Conservation (phyloP, 2,888 invertebrate species). For the Erynnis tages region DNA sequence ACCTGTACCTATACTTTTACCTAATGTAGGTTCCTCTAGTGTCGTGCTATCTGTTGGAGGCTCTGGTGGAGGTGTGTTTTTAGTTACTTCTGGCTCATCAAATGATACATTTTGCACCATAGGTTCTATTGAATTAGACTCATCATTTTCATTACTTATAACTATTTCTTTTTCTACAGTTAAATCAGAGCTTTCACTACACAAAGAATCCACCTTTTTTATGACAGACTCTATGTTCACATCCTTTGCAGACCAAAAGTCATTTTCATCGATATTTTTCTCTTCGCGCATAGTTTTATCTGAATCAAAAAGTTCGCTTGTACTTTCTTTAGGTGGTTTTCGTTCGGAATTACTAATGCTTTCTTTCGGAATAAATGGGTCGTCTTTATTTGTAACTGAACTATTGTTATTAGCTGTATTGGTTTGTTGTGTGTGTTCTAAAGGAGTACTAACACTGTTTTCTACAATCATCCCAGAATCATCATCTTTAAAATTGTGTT, state of each 20-base stretch:
- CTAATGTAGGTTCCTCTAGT: conserved; percentile 40
- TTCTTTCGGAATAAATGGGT: not conserved
- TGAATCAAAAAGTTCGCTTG: conserved; percentile 17
- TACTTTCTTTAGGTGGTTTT: not conserved
- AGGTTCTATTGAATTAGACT: conserved; percentile 22
- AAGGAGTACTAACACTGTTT: conserved; percentile 24
- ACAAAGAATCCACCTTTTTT: conserved; percentile 87
- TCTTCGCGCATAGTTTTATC: conserved; percentile 42
- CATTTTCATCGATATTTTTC: conserved; percentile 85
- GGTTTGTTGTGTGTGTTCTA: conserved; percentile 26
- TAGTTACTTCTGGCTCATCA: conserved; percentile 12
- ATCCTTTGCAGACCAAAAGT: conserved; percentile 90
- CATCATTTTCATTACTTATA: conserved; percentile 28
- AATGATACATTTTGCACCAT: conserved; percentile 4
- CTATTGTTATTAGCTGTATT: not conserved
- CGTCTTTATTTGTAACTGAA: not conserved
- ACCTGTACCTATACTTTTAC: conserved; percentile 41
- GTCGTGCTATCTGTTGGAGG: conserved; percentile 33
- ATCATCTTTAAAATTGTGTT: conserved; percentile 27
- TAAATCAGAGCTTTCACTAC: conserved; percentile 64
- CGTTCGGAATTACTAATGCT: not conserved
- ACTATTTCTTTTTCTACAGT: conserved; percentile 38
- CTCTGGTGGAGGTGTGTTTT: conserved; percentile 7
- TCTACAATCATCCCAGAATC: conserved; percentile 21
- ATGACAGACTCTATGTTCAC: conserved; percentile 91